Evolutionary conservation across 2,113 vertebrate genomes (phyloP), one percentile per base, ranked within the genome.

Genomic region (Montifringilla adamsi): DNA sequence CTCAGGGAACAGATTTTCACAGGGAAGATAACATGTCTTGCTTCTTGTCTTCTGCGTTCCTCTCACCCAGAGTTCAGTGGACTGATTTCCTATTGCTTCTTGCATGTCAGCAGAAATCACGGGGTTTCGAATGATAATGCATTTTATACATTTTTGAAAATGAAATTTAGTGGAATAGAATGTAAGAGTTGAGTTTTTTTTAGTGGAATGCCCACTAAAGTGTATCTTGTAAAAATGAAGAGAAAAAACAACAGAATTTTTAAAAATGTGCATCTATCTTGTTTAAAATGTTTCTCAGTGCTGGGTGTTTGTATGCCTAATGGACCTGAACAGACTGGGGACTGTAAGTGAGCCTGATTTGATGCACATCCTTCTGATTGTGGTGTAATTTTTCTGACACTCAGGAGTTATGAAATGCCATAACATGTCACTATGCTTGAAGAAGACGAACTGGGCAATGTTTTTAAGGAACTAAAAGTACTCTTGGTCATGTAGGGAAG

Each of bases 191-290:
- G 35, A 8, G 18, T 5, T 15, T 5, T 6, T 62, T 72, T 39
- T 35, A 20, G 24, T 41, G 13, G 37, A 77, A 43, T 78, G 75
- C 24, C 30, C 27, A 37, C 41, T 27, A 2, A 89, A 91, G 39
- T 17, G 39, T 33, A 26, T 16, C 19, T 78, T 87, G 3, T 41
- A 62, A 73, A 94, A 82, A 58, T 15, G 3, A 78, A 74, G 35
- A 70, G 11, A 17, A 47, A 80, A 79, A 89, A 4, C 2, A 27
- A 20, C 1, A 12, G 4, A 11, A 14, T 24, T 92, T 37, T 22
- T 0, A 1, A n/a, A 56, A 52, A 37, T 7, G 16, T 52, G 2
- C 17, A 26, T 67, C 8, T 63, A 0, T 20, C 19, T 70, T 77
- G 39, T 73, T 88, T 49, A 63, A 44, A 47, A 9, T 55, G 7